Conservation (phyloP, 2,888 invertebrate genomes). For the Osmoderma eremita region DNA sequence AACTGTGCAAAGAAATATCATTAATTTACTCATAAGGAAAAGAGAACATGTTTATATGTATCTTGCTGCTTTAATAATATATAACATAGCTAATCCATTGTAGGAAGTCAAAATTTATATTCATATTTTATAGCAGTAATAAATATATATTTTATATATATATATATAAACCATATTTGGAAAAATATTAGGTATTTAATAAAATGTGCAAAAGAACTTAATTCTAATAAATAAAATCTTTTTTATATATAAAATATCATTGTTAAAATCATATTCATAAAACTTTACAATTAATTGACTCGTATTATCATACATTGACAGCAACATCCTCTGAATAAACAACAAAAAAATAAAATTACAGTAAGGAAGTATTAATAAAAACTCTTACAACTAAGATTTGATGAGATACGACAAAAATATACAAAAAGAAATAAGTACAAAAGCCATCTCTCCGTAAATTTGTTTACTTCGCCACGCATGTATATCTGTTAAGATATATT, state of each 20-base stretch:
- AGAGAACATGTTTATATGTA: conserved; percentile 10
- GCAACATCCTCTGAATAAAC: conserved; percentile 11
- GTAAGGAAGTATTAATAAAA: conserved; percentile 29
- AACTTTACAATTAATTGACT: conserved; percentile 40
- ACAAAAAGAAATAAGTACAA: conserved; percentile 37
- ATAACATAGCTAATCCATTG: conserved; percentile 28
- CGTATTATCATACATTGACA: conserved; percentile 31
- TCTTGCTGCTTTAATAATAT: conserved; percentile 27
- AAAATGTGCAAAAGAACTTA: conserved; percentile 33
- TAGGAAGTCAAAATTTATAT: conserved; percentile 31
- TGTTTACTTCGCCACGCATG: conserved; percentile 13
- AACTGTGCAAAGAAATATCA: neutral
- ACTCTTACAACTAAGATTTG: conserved; percentile 11
- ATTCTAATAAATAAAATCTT: conserved; percentile 40
- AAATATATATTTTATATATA: conserved; percentile 31
- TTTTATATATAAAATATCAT: conserved; percentile 28
- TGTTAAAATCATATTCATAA: conserved; percentile 28
- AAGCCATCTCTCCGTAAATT: conserved; percentile 15
- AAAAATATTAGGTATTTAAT: conserved; percentile 37
- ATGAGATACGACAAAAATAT: conserved; percentile 37
- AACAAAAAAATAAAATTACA: conserved; percentile 19
- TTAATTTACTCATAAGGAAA: neutral
- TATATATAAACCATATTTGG: conserved; percentile 28
- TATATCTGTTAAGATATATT: conserved; percentile 33
- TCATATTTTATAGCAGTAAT: conserved; percentile 27